Conservation (phyloP, 2,113 vertebrate genomes). For the Gallinago undulata region DNA sequence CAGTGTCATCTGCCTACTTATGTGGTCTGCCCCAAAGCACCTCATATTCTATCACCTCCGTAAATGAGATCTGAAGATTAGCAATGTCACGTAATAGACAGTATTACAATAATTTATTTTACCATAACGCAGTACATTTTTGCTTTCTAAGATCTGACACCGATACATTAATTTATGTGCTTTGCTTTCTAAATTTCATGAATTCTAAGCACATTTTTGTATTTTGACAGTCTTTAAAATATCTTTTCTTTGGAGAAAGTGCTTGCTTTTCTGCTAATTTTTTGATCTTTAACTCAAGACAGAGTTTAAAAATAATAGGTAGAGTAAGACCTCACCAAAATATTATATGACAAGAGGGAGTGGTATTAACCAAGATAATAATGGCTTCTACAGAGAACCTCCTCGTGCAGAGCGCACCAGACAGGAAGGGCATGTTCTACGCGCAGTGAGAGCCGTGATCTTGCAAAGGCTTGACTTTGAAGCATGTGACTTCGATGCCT, state of each 20-base stretch:
- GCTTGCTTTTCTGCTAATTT: background rate
- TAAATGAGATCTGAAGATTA: background rate
- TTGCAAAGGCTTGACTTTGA: conserved; percentile 32
- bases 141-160: background rate
- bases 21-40: background rate
- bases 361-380: background rate
- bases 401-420: background rate
- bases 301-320: background rate
- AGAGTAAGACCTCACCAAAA: background rate
- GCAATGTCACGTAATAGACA: background rate
- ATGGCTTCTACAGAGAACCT: background rate
- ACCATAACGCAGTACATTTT: background rate
- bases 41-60: background rate
- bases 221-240: background rate
- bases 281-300: background rate
- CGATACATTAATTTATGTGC: background rate
- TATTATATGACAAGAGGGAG: background rate
- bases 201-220: background rate
- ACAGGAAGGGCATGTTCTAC: background rate
- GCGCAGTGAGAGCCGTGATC: background rate
- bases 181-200: background rate
- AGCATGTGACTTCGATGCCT: background rate
- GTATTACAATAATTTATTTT: background rate
- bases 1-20: background rate
- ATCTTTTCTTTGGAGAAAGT: background rate